These are phyloP conservation scores for Parascotia fuliginaria DNA, from an alignment of 2,888 invertebrate genomes.

Conservation along the genomic window DNA sequence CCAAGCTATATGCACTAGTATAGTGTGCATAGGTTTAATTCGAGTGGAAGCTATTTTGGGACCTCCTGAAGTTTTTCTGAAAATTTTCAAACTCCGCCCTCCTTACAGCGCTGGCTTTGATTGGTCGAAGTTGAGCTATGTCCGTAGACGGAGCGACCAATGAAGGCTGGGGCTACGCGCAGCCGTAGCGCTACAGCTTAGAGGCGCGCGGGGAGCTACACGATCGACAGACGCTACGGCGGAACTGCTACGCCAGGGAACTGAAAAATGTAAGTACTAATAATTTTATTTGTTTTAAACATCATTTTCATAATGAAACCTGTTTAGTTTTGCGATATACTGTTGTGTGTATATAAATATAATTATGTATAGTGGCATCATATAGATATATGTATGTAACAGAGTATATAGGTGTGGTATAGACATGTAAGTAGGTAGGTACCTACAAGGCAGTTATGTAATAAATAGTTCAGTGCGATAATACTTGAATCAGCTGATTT, in stretches of 20 bases:
- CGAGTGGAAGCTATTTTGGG: conserved; percentile 62
- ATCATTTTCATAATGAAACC: conserved; percentile 8
- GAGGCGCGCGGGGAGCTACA: conserved; percentile 75
- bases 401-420: conserved; percentile 35
- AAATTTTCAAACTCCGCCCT: conserved; percentile 77
- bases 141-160: conserved; percentile 70
- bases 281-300: conserved; percentile 24
- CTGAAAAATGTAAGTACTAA: conserved; percentile 77
- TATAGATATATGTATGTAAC: conserved; percentile 10
- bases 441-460: conserved; percentile 5
- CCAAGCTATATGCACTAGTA: conserved; percentile 10
- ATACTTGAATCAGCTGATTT: too few relatives aligned
- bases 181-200: conserved; percentile 72
- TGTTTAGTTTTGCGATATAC: conserved; percentile 9
- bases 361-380: conserved; percentile 17
- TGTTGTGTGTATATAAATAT: conserved; percentile 21
- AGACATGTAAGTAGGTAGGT: background rate
- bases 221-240: conserved; percentile 79
- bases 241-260: conserved; percentile 76
- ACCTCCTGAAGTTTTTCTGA: conserved; percentile 81
- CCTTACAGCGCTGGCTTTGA: conserved; percentile 68
- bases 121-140: conserved; percentile 70
- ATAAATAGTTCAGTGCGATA: background rate
- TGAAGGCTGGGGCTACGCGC: conserved; percentile 72
- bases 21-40: conserved; percentile 59